Conservation (phyloP, 2,888 invertebrate species). For the Himalopsyche anomala region DNA sequence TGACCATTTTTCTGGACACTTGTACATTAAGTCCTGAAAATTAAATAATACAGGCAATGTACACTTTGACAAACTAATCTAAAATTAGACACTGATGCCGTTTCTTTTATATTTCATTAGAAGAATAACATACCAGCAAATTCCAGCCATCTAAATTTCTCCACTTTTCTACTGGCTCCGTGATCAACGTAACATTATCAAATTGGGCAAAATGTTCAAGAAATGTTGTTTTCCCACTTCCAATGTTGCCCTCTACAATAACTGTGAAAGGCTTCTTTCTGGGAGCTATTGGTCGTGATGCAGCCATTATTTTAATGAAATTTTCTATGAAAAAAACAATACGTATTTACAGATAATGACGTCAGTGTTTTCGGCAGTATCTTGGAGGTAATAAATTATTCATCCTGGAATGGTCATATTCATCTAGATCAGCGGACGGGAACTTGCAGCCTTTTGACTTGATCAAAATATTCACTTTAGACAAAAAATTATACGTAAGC, state of each 20-base stretch:
- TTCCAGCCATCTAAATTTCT: conserved; percentile 87
- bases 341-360: no score
- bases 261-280: conserved; percentile 85
- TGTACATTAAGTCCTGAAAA: conserved; percentile 88
- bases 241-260: conserved; percentile 92
- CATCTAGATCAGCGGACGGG: no score
- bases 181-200: conserved; percentile 81
- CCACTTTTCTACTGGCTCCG: conserved; percentile 92
- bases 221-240: conserved; percentile 93
- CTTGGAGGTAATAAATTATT: no score
- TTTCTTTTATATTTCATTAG: not conserved
- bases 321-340: conserved; percentile 51
- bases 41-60: conserved; percentile 6
- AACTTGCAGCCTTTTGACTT: no score
- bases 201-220: conserved; percentile 87
- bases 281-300: conserved; percentile 62
- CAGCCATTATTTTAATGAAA: conserved; percentile 53
- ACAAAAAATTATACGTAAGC: no score
- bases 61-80: not conserved
- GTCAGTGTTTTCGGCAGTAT: no score
- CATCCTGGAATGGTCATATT: no score
- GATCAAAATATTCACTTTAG: no score
- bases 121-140: conserved; percentile 77
- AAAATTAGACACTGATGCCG: no score
- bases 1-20: conserved; percentile 88